These are phyloP conservation scores for Scylla paramamosain DNA, from an alignment of 1,140 invertebrate genomes.

Conservation along the genomic window DNA sequence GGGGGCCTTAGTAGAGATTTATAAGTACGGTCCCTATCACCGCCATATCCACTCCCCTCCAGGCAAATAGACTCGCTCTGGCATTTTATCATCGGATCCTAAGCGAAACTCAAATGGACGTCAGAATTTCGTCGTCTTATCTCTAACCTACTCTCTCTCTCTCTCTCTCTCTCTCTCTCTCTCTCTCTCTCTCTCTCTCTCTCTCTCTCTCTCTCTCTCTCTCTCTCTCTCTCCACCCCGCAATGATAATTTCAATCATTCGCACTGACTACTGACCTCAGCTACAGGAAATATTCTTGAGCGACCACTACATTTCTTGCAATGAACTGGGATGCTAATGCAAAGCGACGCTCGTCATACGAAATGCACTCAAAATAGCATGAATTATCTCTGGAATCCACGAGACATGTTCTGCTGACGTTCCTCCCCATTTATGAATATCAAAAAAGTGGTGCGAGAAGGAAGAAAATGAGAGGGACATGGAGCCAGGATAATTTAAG, in stretches of 20 bases:
- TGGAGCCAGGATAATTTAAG: too few relatives aligned
- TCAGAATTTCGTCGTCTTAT: conserved; percentile 10
- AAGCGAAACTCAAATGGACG: not conserved
- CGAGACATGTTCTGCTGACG: not conserved
- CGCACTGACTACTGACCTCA: too few relatives aligned
- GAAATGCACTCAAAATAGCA: not conserved
- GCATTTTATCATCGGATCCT: not conserved
- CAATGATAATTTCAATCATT: not conserved
- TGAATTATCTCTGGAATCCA: not conserved
- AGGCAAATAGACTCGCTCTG: not conserved
- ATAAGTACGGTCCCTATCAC: too few relatives aligned
- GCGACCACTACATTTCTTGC: not conserved
- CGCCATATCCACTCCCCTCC: not conserved
- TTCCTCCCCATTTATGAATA: not conserved
- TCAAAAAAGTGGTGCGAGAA: not conserved
- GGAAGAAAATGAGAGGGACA: not conserved
- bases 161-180: not conserved
- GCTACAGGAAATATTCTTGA: too few relatives aligned
- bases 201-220: not conserved
- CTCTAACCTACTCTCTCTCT: not conserved
- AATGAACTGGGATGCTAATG: not conserved
- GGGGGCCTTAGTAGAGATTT: too few relatives aligned
- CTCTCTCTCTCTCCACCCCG: not conserved
- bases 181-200: conserved; percentile 20
- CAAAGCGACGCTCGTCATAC: not conserved